Base-by-base conservation (phyloP, 2,113 vertebrate genomes). In the Equus przewalskii region DNA sequence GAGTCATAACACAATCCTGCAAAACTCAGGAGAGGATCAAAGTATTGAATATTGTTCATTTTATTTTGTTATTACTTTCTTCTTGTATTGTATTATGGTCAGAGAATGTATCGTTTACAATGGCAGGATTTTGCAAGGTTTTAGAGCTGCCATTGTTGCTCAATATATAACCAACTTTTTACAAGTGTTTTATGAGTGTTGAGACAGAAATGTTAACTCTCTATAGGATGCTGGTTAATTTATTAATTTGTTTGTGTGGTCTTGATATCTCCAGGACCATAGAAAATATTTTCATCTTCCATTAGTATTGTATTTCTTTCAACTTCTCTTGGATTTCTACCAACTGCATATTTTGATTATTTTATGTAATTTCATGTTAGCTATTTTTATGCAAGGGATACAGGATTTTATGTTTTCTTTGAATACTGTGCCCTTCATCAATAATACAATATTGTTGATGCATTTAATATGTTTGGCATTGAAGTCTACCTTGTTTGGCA, bases 201-300 rank as follows among this genome's bases (percentile, higher is more conserved):
- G 10, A 19, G 54, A 82, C 93, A 89, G 14, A 95, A 78, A 60
- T 28, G 12, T 8, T 60, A 62, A 84, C 87, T 60, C 73, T 86
- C 58, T 73, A 26, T 16, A 87, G 19, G 16, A 58, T 44, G 33
- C 4, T 64, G 21, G 8, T 36, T 90, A 36, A 81, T 79, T 69
- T 84, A 76, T 83, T 44, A 73, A 82, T 82, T 70, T 83, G 78
- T 80, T 76, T 85, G 5, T 96, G 41, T 28, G 36, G 56, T 94
- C 10, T 7, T 85, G 7, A 89, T 58, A 69, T 49, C 9, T 76
- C 33, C 14, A 86, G 11, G 0, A 49, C 73, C 51, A 58, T 75
- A 92, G 92, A 97, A 73, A 33, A 51, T 75, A 7, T 49, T 65
- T 81, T 89, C 3, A 33, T 89, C 15, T 87, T 95, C 46, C 41